phyloP scores from a whole-genome alignment of 2,888 invertebrate species.

The Lepidocyrtinus sp. region DNA sequence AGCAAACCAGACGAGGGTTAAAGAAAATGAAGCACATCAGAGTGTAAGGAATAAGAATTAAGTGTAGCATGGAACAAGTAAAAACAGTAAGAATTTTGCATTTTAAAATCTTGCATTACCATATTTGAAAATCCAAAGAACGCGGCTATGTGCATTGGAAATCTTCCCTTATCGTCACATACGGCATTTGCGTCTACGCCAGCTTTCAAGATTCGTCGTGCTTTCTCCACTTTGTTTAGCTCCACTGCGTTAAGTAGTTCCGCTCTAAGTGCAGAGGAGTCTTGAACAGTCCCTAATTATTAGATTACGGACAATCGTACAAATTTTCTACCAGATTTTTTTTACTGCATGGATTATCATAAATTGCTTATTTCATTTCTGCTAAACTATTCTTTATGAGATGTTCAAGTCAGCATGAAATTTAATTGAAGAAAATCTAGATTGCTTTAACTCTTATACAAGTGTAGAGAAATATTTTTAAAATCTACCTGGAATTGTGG shows the following conservation, averaged over 20 bases:
- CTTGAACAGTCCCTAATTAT: conserved; percentile 55
- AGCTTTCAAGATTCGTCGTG: conserved; percentile 66
- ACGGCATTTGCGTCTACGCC: conserved; percentile 70
- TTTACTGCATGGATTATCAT: not conserved
- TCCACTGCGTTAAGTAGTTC: conserved; percentile 69
- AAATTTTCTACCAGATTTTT: not conserved
- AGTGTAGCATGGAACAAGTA: no score
- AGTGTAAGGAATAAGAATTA: no score
- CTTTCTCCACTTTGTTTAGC: conserved; percentile 68
- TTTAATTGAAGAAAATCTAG: not conserved
- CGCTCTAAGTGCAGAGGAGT: conserved; percentile 60
- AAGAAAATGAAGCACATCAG: not conserved
- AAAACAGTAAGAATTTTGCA: no score
- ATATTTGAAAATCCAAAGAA: conserved; percentile 66
- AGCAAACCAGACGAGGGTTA: not conserved
- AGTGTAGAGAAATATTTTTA: not conserved
- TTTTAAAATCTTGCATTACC: conserved; percentile 62
- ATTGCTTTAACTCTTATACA: not conserved
- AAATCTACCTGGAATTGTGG: conserved; percentile 43
- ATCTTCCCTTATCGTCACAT: conserved; percentile 69
- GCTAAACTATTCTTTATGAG: not conserved
- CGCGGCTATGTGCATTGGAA: conserved; percentile 69
- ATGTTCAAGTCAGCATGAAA: not conserved
- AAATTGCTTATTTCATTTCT: not conserved
- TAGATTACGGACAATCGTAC: not conserved